Evolutionary conservation across 2,797 vertebrate genomes (phyloP), one percentile per base, ranked within the genome.

Genomic region (Acomys russatus): DNA sequence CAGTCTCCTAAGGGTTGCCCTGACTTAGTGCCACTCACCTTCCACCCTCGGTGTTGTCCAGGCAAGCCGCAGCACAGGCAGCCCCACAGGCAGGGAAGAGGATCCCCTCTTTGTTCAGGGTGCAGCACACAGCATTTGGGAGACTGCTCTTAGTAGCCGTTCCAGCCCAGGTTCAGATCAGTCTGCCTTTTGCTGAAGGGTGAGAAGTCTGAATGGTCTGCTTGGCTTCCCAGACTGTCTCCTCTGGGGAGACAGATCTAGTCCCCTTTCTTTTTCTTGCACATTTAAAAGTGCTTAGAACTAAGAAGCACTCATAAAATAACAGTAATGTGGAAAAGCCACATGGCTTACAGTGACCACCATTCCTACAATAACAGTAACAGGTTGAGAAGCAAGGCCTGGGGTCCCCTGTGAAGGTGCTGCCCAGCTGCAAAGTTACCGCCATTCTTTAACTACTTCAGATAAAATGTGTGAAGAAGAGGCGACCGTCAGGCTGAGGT

Each of bases 151-250:
- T 1, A 61, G 14, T 9, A 63, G 44, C n/a, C 30, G 38, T 14
- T 33, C 22, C n/a, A 54, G 61, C n/a, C 28, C 44, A 18, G 63
- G 9, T 4, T 11, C 54, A 56, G 17, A 28, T 68, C 63, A n/a
- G 18, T 68, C 28, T 51, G 25, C 7, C 7, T 61, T 66, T 22
- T 56, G 14, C n/a, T 68, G 33, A 14, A 15, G 56, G 70, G 71
- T 3, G 9, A 89, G 59, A 17, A 18, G 4, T 63, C 74, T 18
- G 2, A 20, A 0, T 14, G 8, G 6, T 20, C 64, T 35, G 18
- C 30, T 3, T 9, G 14, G 56, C 79, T 25, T 49, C 73, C 71
- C 28, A 1, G 14, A 20, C 11, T 33, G 6, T 33, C 35, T 51
- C 30, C 51, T 49, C 30, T 44, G 56, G 51, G 30, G 33, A 89